Base-by-base conservation (phyloP, 2,888 invertebrate genomes). In the Panopea generosa region DNA sequence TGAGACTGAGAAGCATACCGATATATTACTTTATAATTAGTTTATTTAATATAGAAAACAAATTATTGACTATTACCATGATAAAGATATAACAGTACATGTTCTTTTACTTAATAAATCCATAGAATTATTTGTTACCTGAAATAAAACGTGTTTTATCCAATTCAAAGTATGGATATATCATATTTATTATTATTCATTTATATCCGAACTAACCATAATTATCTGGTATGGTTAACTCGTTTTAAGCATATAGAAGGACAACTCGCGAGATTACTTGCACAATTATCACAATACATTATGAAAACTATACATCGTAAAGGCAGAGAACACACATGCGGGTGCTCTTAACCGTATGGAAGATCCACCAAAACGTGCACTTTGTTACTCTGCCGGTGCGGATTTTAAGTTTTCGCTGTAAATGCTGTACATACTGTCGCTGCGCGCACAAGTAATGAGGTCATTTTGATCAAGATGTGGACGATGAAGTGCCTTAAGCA, bases 401-500 rank as follows among this genome's bases (percentile, higher is more conserved):
- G 40, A 40, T 40, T 7, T 53, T 11, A 11, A 53, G 26, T 9
- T n/a, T 53, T 14, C 27, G 9, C 20, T 26, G 49, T 49, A 18
- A 20, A 53, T 14, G 56, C 6, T 26, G 24, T 53, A 4, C 53
- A 20, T 53, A 53, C 24, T 53, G 53, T 53, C 11, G 53, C 22
- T 9, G 26, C 9, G 27, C 53, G 7, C 27, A 53, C 11, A 53
- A 26, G 24, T 9, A 53, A 11, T 53, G 53, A 26, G 9, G 27
- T 47, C 47, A 26, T 2, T 50, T 62, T 22, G 45, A 24, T 27
- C 33, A 62, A 16, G 50, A 62, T 22, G 52, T 62, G 3, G 50
- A 62, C 50, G 52, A 62, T 50, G 50, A 33, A 14, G 62, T 62
- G 11, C 62, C 62, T 52, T 18, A 50, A 16, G 40, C 40, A 40